Conservation (phyloP, 2,797 vertebrate species). For the Anniella stebbinsi region DNA sequence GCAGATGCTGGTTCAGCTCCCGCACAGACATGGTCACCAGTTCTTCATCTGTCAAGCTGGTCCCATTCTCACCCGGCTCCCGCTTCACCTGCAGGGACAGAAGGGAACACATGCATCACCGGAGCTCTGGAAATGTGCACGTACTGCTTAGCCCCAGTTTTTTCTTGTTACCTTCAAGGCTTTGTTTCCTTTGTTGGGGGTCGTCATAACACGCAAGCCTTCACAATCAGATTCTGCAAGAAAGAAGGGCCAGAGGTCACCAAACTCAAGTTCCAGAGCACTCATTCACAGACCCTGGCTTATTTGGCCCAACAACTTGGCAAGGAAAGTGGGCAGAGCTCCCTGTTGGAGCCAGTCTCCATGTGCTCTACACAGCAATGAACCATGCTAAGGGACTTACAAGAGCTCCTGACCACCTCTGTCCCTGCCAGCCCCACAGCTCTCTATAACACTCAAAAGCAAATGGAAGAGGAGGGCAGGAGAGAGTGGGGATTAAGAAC, state of each 20-base stretch:
- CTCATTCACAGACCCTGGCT: not conserved
- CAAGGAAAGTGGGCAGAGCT: not conserved
- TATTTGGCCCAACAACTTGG: accelerated
- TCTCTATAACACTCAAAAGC: conserved; percentile 16
- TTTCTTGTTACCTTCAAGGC: conserved; percentile 90
- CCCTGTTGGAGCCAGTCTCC: not conserved
- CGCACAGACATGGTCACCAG: conserved; percentile 99
- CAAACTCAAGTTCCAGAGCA: not conserved
- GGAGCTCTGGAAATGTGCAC: accelerated
- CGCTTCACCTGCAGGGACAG: conserved; percentile 90
- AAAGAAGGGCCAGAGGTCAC: conserved; percentile 51
- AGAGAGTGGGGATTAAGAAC: conserved; percentile 52
- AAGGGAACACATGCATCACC: not conserved
- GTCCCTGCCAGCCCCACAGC: conserved; percentile 16
- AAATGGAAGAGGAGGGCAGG: conserved; percentile 2
- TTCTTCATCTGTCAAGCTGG: conserved; percentile 97
- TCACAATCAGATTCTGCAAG: conserved; percentile 83
- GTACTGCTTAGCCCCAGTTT: accelerated
- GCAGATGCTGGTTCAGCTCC: conserved; percentile 98
- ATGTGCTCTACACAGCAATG: accelerated
- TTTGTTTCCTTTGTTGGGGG: conserved; percentile 98
- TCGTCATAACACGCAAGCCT: conserved; percentile 97
- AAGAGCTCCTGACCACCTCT: not conserved
- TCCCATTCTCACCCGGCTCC: conserved; percentile 98
- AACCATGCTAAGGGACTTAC: conserved; percentile 30